A percentile compares a stretch with the other conserved stretches of the same genome.
These are phyloP conservation scores for Archivesica marissinica DNA, from an alignment of 1,140 invertebrate genomes.

Conservation along the genomic window DNA sequence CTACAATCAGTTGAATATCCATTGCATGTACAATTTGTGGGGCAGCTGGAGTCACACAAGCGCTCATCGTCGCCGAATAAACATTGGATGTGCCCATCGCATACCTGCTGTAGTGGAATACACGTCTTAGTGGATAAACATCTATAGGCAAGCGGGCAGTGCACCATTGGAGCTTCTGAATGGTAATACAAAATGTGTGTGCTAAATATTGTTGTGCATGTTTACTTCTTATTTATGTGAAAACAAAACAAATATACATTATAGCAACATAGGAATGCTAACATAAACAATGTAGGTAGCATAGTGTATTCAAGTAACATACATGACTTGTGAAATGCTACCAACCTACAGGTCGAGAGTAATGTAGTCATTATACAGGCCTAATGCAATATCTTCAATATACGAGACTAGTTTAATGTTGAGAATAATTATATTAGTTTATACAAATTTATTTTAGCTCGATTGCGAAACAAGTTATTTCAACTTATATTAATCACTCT, in stretches of 20 bases:
- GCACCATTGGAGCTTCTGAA: neutral
- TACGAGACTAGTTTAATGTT: too few species aligned
- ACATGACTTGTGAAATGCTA: too few species aligned
- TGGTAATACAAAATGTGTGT: neutral
- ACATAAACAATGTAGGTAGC: neutral
- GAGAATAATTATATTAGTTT: too few species aligned
- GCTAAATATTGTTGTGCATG: neutral
- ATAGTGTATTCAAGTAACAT: neutral
- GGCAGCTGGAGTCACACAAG: neutral
- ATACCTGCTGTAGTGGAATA: slow-evolving; percentile 1
- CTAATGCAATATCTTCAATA: too few species aligned
- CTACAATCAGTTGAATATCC: neutral
- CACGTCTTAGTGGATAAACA: neutral
- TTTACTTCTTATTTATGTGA: neutral
- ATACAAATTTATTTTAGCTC: too few species aligned
- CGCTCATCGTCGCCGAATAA: neutral
- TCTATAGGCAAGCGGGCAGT: neutral
- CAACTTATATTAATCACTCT: too few species aligned
- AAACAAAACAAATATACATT: neutral
- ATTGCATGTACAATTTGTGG: neutral
- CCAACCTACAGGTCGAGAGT: too few species aligned
- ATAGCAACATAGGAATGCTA: too few species aligned
- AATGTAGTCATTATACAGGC: neutral
- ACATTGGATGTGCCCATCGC: slow-evolving; percentile 12
- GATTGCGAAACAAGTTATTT: too few species aligned